A percentile compares a stretch with the other conserved stretches of the same genome.
These are phyloP conservation scores for Magallana nippona DNA, from an alignment of 2,888 invertebrate genomes.

Conservation along the genomic window DNA sequence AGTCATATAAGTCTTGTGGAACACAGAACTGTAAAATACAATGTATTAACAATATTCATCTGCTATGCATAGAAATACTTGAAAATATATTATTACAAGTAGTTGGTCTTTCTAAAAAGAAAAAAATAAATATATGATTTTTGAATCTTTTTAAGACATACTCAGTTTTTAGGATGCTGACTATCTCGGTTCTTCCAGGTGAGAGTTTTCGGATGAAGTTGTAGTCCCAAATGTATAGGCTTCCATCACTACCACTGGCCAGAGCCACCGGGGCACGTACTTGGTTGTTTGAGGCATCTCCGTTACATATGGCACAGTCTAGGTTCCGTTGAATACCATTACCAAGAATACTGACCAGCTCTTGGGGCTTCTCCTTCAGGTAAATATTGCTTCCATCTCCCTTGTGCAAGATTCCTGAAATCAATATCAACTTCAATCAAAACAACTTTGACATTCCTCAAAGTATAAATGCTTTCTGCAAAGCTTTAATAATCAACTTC, in stretches of 20 bases:
- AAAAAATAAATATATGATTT: too few species aligned
- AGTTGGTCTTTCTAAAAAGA: too few species aligned
- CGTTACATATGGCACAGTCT: slow-evolving; percentile 89
- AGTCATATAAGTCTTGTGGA: slow-evolving; percentile 97
- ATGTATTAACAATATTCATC: too few species aligned
- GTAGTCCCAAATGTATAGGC: slow-evolving; percentile 97
- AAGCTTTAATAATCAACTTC: too few species aligned
- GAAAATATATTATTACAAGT: too few species aligned
- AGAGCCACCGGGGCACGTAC: slow-evolving; percentile 95
- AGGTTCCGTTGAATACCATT: slow-evolving; percentile 86
- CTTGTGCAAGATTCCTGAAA: slow-evolving; percentile 93
- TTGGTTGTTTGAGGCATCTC: slow-evolving; percentile 82
- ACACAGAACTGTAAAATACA: slow-evolving; percentile 90
- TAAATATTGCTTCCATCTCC: slow-evolving; percentile 97
- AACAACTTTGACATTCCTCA: background rate
- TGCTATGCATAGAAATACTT: too few species aligned
- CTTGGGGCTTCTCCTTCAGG: slow-evolving; percentile 92
- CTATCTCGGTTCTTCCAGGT: slow-evolving; percentile 80
- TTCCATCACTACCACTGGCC: slow-evolving; percentile 97
- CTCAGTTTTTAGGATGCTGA: slow-evolving; percentile 83
- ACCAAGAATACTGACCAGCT: slow-evolving; percentile 86
- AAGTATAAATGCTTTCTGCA: background rate
- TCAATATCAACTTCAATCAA: background rate
- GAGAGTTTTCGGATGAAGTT: slow-evolving; percentile 84
- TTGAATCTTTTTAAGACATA: slow-evolving; percentile 47